A percentile compares a stretch with the other conserved stretches of the same genome.
Evolutionary conservation across 37 sponge, comb jelly and placozoan species (phyloP).

Genomic region (Mnemiopsis leidyi): DNA sequence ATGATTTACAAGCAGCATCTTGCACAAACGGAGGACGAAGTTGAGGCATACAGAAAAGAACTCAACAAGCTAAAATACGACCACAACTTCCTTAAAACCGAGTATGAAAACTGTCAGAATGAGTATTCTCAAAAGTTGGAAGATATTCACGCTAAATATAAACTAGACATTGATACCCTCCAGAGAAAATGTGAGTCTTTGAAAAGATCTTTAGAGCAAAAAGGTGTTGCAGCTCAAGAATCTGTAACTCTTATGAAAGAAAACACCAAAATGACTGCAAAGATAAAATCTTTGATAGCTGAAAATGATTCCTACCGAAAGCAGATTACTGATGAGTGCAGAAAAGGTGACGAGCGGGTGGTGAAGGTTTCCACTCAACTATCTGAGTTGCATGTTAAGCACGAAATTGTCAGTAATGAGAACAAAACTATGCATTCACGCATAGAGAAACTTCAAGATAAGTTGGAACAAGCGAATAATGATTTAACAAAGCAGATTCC

Average conservation of each 20-base stretch:
- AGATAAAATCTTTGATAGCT: not conserved
- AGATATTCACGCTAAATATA: constrained; percentile 38
- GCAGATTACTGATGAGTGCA: constrained; percentile 10
- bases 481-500: constrained; percentile 41
- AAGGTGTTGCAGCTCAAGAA: constrained; percentile 47
- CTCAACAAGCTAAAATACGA: constrained; percentile 54
- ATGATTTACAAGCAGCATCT: constrained; percentile 57
- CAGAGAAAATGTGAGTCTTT: constrained; percentile 51
- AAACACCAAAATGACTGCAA: constrained; percentile 36
- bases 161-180: constrained; percentile 24
- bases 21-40: constrained; percentile 61
- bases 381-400: constrained; percentile 49
- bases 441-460: constrained; percentile 36
- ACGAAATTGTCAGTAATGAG: constrained; percentile 26
- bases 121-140: constrained; percentile 44
- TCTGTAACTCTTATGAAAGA: constrained; percentile 20
- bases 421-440: not conserved
- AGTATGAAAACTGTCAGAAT: constrained; percentile 59
- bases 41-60: constrained; percentile 41
- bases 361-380: constrained; percentile 58
- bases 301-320: constrained; percentile 39
- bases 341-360: constrained; percentile 21
- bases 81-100: constrained; percentile 47
- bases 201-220: constrained; percentile 32
- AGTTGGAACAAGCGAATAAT: constrained; percentile 42